phyloP scores from a whole-genome alignment of 1,140 invertebrate genomes.

The Idris sp. region DNA sequence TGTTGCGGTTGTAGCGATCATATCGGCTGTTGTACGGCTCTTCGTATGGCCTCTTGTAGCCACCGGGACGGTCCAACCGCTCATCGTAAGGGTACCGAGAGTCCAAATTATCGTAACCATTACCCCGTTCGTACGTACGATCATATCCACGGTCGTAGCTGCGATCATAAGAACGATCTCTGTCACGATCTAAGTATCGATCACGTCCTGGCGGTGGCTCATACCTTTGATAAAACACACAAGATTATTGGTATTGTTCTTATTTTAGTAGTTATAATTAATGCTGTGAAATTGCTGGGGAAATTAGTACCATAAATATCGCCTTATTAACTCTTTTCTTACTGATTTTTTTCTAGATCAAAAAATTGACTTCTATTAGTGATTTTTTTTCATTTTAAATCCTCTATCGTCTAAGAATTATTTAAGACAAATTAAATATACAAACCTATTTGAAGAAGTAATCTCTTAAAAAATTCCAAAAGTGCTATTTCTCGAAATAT shows the following conservation, averaged over 20 bases:
- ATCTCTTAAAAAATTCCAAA: no score
- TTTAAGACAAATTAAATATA: no score
- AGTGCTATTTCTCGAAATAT: no score
- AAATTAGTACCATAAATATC: no score
- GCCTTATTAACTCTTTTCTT: no score
- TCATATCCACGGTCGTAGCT: slow-evolving; percentile 65
- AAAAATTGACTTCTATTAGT: no score
- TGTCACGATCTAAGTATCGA: slow-evolving; percentile 62
- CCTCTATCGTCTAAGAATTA: no score
- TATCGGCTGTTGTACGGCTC: slow-evolving; percentile 64
- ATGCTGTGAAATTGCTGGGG: no score
- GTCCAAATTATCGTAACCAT: slow-evolving; percentile 74
- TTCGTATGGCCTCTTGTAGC: slow-evolving; percentile 49
- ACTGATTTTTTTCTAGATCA: no score
- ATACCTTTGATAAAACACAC: slow-evolving; percentile 64
- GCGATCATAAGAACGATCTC: slow-evolving; percentile 63
- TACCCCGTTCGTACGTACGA: slow-evolving; percentile 69
- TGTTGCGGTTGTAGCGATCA: slow-evolving; percentile 66
- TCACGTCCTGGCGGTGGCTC: slow-evolving; percentile 69
- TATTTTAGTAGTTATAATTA: background rate
- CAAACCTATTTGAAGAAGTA: no score
- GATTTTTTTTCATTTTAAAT: no score
- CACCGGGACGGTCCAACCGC: slow-evolving; percentile 66
- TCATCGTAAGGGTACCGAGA: slow-evolving; percentile 64
- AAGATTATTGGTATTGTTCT: slow-evolving; percentile 10